Percentiles rank a stretch among this genome's conserved stretches.
phyloP scores from a whole-genome alignment of 2,888 invertebrate species.

The Campopleginae sp. region DNA sequence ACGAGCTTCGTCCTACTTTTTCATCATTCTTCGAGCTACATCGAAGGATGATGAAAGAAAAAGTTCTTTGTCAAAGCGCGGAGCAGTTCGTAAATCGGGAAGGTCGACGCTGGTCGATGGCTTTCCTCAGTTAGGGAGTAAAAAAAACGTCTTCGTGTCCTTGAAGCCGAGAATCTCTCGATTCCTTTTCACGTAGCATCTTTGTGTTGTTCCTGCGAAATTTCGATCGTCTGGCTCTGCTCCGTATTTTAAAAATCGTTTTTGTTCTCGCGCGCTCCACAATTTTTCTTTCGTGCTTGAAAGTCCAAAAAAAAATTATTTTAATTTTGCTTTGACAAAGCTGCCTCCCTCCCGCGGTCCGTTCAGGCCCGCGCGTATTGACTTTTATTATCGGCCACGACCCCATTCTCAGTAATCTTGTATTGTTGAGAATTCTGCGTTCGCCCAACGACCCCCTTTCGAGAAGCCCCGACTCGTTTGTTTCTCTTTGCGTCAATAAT shows the following conservation, averaged over 20 bases:
- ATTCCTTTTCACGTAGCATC: neutral
- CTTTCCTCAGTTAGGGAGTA: slow-evolving; percentile 23
- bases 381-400: slow-evolving; percentile 65
- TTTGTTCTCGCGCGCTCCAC: neutral
- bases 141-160: slow-evolving; percentile 25
- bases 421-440: slow-evolving; percentile 54
- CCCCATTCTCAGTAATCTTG: slow-evolving; percentile 63
- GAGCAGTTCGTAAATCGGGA: neutral
- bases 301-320: neutral
- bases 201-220: neutral
- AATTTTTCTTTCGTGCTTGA: neutral
- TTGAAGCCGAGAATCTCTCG: slow-evolving; percentile 12
- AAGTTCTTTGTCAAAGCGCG: slow-evolving; percentile 35
- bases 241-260: slow-evolving; percentile 7
- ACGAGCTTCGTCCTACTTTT: neutral
- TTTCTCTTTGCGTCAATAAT: neutral
- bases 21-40: slow-evolving; percentile 31
- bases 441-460: slow-evolving; percentile 42
- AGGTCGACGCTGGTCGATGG: slow-evolving; percentile 26
- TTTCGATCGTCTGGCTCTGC: neutral
- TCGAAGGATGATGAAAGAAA: slow-evolving; percentile 13
- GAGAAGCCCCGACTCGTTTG: slow-evolving; percentile 12
- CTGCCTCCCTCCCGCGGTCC: neutral
- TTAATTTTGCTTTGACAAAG: slow-evolving; percentile 2
- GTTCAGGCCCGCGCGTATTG: slow-evolving; percentile 35